phyloP scores from a whole-genome alignment of 2,888 invertebrate species.

The Clistopyga incitator region DNA sequence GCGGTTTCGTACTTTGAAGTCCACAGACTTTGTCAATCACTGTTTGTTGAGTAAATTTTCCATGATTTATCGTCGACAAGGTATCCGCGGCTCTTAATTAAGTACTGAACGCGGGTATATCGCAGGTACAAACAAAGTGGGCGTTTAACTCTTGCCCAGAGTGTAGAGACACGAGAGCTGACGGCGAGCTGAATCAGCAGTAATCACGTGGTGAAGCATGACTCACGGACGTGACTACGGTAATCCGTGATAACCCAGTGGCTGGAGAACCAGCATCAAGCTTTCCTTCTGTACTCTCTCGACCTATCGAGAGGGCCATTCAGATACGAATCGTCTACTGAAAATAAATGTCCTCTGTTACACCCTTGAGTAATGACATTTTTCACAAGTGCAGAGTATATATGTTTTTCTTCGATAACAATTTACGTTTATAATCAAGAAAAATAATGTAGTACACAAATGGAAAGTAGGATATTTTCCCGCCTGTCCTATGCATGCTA shows the following conservation, averaged over 20 bases:
- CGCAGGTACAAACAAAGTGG: slow-evolving; percentile 33
- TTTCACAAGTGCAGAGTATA: background rate
- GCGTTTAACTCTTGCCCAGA: slow-evolving; percentile 20
- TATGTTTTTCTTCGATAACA: background rate
- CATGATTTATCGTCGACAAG: background rate
- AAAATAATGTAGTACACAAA: background rate
- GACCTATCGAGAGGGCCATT: slow-evolving; percentile 17
- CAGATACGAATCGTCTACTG: slow-evolving; percentile 24
- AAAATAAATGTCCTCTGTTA: background rate
- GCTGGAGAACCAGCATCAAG: slow-evolving; percentile 28
- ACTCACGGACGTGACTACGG: slow-evolving; percentile 56
- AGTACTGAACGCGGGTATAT: slow-evolving; percentile 10
- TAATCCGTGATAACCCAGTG: slow-evolving; percentile 56
- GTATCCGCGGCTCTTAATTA: slow-evolving; percentile 41
- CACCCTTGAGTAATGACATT: background rate
- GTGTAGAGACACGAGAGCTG: slow-evolving; percentile 19
- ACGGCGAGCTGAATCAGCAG: slow-evolving; percentile 57
- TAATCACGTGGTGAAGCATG: slow-evolving; percentile 61
- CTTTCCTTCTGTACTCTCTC: slow-evolving; percentile 18
- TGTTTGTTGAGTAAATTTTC: slow-evolving; percentile 23
- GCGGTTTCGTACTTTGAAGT: slow-evolving; percentile 20
- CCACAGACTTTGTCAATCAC: background rate
- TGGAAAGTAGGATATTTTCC: too few relatives aligned
- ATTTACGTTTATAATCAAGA: slow-evolving; percentile 2
- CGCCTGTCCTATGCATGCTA: too few relatives aligned